Conservation (phyloP, 1,140 invertebrate species). For the Tetramorium parvispinum region DNA sequence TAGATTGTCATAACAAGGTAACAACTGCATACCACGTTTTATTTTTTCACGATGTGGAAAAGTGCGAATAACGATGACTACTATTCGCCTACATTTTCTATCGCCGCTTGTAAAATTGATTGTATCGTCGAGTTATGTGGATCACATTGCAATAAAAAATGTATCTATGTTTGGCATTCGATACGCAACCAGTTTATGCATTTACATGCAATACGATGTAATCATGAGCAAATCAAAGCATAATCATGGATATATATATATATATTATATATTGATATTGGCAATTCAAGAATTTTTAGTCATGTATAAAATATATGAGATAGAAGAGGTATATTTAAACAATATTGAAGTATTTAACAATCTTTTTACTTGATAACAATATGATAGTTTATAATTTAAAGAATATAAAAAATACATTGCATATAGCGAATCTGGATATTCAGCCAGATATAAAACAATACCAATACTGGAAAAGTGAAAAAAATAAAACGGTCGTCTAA, state of each 20-base stretch:
- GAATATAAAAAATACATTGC: not conserved
- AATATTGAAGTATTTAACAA: not conserved
- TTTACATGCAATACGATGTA: not conserved
- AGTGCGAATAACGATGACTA: not conserved
- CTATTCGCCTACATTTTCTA: conserved; percentile 1
- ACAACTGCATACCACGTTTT: not conserved
- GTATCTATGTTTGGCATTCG: not conserved
- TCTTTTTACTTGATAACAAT: not conserved
- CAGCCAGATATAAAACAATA: not conserved
- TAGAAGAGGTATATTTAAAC: not conserved
- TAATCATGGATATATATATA: too few relatives aligned
- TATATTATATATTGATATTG: not conserved
- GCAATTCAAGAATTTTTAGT: not conserved
- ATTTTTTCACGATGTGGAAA: not conserved
- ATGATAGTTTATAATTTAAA: not conserved
- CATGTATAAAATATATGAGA: not conserved
- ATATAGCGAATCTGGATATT: not conserved
- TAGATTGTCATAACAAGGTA: conserved; percentile 4
- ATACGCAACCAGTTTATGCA: not conserved
- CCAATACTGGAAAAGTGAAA: not conserved
- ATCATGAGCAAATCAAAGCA: not conserved
- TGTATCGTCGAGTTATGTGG: not conserved
- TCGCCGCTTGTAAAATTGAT: not conserved
- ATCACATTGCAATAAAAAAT: not conserved
- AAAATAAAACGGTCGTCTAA: conserved; percentile 1